Base-by-base conservation (phyloP, 2,113 vertebrate species). In the Apteryx owenii region DNA sequence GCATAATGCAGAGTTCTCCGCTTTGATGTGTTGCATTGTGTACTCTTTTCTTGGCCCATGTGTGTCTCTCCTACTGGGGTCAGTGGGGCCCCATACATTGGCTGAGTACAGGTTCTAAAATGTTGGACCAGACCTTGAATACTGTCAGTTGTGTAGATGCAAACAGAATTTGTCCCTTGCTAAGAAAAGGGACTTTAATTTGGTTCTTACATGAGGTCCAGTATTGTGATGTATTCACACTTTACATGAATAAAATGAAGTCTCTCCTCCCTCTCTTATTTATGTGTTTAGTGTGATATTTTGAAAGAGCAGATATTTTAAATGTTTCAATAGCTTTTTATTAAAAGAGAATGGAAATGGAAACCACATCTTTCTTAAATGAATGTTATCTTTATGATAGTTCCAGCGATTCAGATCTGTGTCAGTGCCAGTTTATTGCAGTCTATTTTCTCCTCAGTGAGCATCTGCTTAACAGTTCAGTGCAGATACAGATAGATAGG, bases 311-410 rank as follows among this genome's bases (percentile, higher is more conserved):
- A 89, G 73, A 18, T 82, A 90, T 78, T 83, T 93, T 89, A 91
- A 97, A 89, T 90, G 64, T 81, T 85, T 81, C 36, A 82, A 84
- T 88, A 90, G 88, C 38, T 96, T 90, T 95, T 95, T 93, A 92
- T 94, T 93, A 96, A 97, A 97, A 93, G 92, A 92, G 97, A 96
- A 96, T 95, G 56, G 89, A 95, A 97, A 94, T 88, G 77, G 93
- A 95, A 97, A 92, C 60, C 72, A 92, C 69, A 78, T 85, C 13
- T 96, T 89, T 95, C 70, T 77, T 81, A 86, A 86, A 91, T 90
- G 48, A 89, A 82, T 95, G 92, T 73, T 88, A 76, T 91, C 69
- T 95, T 83, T 81, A 22, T 87, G 42, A 66, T 72, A 83, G 90
- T 95, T 94, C 72, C 66, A 95, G 85, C 11, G 15, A 94, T 95